Evolutionary conservation across 2,113 vertebrate species (phyloP).

Genomic region (Tamias sibiricus): DNA sequence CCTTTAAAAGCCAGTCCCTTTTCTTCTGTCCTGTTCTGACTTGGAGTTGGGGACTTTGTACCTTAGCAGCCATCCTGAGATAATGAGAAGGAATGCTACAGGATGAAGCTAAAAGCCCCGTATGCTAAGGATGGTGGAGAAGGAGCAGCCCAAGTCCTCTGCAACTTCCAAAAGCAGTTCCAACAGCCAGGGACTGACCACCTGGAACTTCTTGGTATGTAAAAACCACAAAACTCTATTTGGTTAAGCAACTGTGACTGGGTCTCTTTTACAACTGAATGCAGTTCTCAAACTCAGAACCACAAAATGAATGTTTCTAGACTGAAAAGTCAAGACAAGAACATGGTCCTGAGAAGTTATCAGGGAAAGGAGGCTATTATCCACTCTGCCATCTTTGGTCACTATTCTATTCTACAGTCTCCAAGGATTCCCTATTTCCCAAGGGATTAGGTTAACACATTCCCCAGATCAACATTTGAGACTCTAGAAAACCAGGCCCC

Average conservation of each 20-base stretch:
- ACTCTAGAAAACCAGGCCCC: neutral
- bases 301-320: neutral
- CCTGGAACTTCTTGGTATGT: neutral
- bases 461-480: neutral
- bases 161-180: neutral
- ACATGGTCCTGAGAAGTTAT: neutral
- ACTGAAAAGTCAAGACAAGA: neutral
- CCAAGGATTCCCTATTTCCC: neutral
- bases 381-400: accelerated
- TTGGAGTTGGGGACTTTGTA: neutral
- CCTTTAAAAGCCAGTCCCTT: neutral
- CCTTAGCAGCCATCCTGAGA: neutral
- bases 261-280: neutral
- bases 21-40: neutral
- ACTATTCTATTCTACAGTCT: neutral
- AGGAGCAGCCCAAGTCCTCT: neutral
- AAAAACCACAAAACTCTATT: neutral
- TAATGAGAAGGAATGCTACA: neutral
- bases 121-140: neutral
- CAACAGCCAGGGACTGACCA: neutral
- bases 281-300: neutral
- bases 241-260: neutral
- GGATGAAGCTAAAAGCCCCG: neutral
- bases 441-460: neutral
- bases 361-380: neutral